Conservation (phyloP, 2,113 vertebrate species). For the Halcyon malimbica region DNA sequence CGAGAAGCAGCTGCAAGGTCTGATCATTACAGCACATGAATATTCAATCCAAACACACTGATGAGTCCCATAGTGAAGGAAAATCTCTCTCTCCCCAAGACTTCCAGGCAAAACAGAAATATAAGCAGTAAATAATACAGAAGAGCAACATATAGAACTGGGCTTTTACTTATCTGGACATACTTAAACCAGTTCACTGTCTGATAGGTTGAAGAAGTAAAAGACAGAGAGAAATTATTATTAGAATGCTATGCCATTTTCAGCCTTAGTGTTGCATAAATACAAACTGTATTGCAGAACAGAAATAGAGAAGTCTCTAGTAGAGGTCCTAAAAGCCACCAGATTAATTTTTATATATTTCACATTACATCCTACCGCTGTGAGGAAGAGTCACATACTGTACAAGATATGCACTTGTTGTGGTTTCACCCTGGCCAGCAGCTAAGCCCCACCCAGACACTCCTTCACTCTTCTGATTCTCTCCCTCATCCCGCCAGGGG, state of each 20-base stretch:
- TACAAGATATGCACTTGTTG: not conserved
- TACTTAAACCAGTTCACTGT: not conserved
- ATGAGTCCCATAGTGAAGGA: not conserved
- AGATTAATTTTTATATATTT: not conserved
- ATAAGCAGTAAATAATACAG: not conserved
- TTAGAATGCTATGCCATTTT: not conserved
- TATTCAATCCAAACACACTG: not conserved
- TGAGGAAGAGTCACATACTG: not conserved
- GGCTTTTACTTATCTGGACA: not conserved
- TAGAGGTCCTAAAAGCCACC: not conserved
- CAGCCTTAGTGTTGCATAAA: not conserved
- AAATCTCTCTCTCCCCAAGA: not conserved
- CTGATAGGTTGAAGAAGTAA: not conserved
- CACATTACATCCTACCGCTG: not conserved
- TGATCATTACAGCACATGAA: not conserved
- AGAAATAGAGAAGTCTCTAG: not conserved
- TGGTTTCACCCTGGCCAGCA: too few relatives aligned
- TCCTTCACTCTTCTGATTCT: too few relatives aligned
- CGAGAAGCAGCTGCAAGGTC: not conserved
- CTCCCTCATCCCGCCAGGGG: too few relatives aligned
- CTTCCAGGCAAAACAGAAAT: not conserved
- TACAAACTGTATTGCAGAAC: not conserved
- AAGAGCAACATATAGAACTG: not conserved
- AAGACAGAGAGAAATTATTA: not conserved
- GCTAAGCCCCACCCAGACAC: too few relatives aligned